Evolutionary conservation across 2,113 vertebrate genomes (phyloP).

Genomic region (Chaetodon auriga): DNA sequence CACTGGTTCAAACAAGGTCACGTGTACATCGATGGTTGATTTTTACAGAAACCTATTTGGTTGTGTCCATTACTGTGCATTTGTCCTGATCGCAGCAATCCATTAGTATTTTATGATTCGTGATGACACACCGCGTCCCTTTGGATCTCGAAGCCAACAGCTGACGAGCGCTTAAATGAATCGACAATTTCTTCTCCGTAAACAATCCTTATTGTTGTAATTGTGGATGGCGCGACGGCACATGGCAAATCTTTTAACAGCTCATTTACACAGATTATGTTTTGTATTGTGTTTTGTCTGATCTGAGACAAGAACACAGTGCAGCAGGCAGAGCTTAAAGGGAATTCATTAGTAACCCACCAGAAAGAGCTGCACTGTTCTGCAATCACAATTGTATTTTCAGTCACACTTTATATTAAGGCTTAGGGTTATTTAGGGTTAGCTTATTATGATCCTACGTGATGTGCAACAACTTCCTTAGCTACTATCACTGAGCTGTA

Average conservation of each 20-base stretch:
- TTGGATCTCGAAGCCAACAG: conserved; percentile 40
- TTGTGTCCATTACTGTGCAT: conserved; percentile 51
- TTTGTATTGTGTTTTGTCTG: conserved; percentile 29
- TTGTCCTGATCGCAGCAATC: conserved; percentile 40
- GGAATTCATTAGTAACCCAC: conserved; percentile 21
- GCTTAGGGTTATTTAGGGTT: too few relatives aligned
- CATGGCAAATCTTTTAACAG: conserved; percentile 16
- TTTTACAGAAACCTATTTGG: conserved; percentile 49
- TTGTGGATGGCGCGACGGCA: conserved; percentile 33
- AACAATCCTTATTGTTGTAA: conserved; percentile 35
- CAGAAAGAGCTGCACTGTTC: conserved; percentile 4
- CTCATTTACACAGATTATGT: conserved; percentile 35
- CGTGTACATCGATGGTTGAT: conserved; percentile 4
- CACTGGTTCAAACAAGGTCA: conserved; percentile 27
- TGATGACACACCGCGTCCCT: conserved; percentile 26
- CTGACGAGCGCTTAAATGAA: conserved; percentile 51
- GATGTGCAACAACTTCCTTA: too few relatives aligned
- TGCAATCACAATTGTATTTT: conserved; percentile 16
- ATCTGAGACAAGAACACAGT: neutral
- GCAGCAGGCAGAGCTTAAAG: conserved; percentile 2
- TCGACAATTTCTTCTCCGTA: conserved; percentile 36
- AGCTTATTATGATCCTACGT: too few relatives aligned
- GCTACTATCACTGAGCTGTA: too few relatives aligned
- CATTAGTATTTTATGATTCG: conserved; percentile 36
- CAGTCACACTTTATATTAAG: neutral